These are phyloP conservation scores for Carcharodon carcharias DNA, from an alignment of 2,797 vertebrate genomes.

Conservation along the genomic window DNA sequence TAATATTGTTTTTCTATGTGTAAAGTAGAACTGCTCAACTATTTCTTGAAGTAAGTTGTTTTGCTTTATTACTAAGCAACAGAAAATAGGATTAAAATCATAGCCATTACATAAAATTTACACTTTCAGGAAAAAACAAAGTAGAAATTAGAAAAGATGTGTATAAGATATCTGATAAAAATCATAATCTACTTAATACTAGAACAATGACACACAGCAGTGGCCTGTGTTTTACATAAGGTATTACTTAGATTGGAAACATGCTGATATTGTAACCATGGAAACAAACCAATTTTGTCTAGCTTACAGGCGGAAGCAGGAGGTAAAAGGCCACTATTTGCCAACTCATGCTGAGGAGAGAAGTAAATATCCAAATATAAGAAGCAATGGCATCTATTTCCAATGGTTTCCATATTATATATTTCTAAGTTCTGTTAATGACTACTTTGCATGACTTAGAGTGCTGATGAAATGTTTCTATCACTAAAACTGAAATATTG, in stretches of 20 bases:
- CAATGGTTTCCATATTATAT: background rate
- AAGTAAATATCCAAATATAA: constrained; percentile 8
- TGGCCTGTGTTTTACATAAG: constrained; percentile 34
- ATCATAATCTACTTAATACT: constrained; percentile 26
- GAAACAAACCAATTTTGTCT: constrained; percentile 32
- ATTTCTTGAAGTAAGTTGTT: background rate
- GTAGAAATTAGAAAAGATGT: background rate
- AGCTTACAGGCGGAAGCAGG: constrained; percentile 33
- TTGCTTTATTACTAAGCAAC: background rate
- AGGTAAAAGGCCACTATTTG: constrained; percentile 1
- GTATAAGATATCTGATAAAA: background rate
- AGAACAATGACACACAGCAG: constrained; percentile 31
- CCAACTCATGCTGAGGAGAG: constrained; percentile 32
- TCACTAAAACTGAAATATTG: background rate
- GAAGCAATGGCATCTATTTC: background rate
- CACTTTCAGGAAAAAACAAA: background rate
- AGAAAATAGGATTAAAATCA: background rate
- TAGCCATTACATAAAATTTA: background rate
- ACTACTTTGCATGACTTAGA: background rate
- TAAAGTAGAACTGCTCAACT: background rate
- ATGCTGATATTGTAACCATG: constrained; percentile 38
- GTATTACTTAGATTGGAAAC: constrained; percentile 37
- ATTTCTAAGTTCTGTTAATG: background rate
- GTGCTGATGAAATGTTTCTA: background rate
- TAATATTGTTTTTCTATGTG: background rate